These are phyloP conservation scores for Dascillus cervinus DNA, from an alignment of 2,888 invertebrate species.

Conservation along the genomic window DNA sequence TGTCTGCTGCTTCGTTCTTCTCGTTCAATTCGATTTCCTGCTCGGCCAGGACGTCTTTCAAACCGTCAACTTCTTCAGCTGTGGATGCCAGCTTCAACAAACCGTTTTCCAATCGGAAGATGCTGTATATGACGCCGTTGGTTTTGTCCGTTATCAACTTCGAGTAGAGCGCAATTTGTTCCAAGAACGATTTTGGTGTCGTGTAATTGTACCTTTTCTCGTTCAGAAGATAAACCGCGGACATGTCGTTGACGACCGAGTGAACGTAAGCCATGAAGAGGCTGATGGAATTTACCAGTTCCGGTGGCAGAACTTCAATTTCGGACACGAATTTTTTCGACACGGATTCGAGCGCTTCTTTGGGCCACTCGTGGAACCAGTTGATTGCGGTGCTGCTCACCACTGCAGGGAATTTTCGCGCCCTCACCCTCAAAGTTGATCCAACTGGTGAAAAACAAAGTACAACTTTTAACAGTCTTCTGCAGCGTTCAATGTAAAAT, in stretches of 20 bases:
- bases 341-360: constrained; percentile 83
- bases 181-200: constrained; percentile 92
- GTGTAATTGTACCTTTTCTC: constrained; percentile 92
- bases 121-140: constrained; percentile 63
- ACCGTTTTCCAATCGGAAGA: constrained; percentile 77
- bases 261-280: constrained; percentile 89
- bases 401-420: constrained; percentile 88
- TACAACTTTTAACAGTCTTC: constrained; percentile 66
- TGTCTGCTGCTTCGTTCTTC: constrained; percentile 86
- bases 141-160: constrained; percentile 64
- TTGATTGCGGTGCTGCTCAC: constrained; percentile 90
- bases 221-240: constrained; percentile 68
- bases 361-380: constrained; percentile 97
- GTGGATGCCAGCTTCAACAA: constrained; percentile 80
- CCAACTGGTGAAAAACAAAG: constrained; percentile 95
- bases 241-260: constrained; percentile 79
- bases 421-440: constrained; percentile 74
- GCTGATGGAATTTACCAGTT: constrained; percentile 59
- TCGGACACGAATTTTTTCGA: constrained; percentile 74
- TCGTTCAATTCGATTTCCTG: constrained; percentile 63
- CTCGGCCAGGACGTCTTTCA: constrained; percentile 66
- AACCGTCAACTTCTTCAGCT: constrained; percentile 73
- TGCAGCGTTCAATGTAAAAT: constrained; percentile 86
- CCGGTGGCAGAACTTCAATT: constrained; percentile 61
- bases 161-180: constrained; percentile 77